A percentile compares a stretch with the other conserved stretches of the same genome.
phyloP scores from a whole-genome alignment of 2,113 vertebrate species.

The Chinchilla lanigera region DNA sequence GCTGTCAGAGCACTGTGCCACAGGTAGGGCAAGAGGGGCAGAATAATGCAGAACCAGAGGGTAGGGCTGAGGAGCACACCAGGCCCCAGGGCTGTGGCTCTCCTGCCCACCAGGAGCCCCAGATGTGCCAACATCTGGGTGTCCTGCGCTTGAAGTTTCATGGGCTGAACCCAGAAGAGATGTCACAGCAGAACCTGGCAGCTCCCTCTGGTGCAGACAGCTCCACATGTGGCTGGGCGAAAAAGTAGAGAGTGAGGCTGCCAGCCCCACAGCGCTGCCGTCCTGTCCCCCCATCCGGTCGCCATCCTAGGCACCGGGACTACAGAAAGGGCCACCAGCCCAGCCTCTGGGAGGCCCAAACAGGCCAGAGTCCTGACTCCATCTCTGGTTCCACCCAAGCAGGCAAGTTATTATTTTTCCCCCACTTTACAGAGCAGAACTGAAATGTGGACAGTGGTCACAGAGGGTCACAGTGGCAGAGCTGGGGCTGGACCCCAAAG shows the following conservation, averaged over 20 bases:
- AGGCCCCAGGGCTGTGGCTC: background rate
- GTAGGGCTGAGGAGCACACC: background rate
- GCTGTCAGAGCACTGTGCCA: background rate
- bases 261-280: background rate
- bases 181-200: background rate
- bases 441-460: background rate
- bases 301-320: background rate
- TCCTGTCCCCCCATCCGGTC: background rate
- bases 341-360: background rate
- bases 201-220: rapidly evolving
- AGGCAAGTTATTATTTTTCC: rapidly evolving
- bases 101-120: background rate
- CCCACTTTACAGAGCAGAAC: background rate
- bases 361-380: rapidly evolving
- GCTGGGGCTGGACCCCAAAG: background rate
- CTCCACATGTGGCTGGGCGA: rapidly evolving
- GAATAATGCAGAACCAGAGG: rapidly evolving
- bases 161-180: background rate
- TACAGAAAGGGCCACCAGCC: background rate
- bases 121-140: rapidly evolving
- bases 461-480: rapidly evolving
- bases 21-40: background rate
- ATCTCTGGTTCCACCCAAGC: background rate
- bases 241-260: background rate
- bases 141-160: background rate